Percentiles rank a stretch among this genome's conserved stretches.
These are phyloP conservation scores for Chondrilla cf. caribensis DNA, from an alignment of 37 sponge, comb jelly and placozoan genomes.

Conservation along the genomic window DNA sequence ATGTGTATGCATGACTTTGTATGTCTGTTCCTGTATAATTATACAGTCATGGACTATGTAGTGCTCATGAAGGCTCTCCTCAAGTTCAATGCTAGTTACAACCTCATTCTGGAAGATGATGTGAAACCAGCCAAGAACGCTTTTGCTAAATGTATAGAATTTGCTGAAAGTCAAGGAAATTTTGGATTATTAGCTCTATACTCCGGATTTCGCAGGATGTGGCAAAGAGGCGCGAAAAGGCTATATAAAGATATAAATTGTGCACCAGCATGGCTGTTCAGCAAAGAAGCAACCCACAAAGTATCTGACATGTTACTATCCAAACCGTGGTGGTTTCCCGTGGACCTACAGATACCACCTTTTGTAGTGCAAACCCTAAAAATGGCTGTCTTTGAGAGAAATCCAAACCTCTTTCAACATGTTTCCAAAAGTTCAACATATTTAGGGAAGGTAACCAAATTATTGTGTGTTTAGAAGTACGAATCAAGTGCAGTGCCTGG, in stretches of 20 bases:
- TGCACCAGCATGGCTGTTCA: constrained; percentile 6
- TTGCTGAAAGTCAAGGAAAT: neutral
- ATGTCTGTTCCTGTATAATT: too few species aligned
- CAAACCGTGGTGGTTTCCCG: constrained; percentile 10
- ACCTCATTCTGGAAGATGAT: constrained; percentile 36
- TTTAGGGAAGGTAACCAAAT: constrained; percentile 11
- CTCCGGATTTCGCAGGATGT: neutral
- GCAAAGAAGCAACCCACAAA: neutral
- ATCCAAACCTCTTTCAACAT: constrained; percentile 43
- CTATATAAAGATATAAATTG: neutral
- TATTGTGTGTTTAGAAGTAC: too few species aligned
- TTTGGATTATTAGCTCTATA: neutral
- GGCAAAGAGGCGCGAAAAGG: neutral
- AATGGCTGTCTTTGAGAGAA: neutral
- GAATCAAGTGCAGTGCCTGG: too few species aligned
- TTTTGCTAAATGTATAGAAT: neutral
- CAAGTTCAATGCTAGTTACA: neutral
- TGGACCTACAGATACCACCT: constrained; percentile 16
- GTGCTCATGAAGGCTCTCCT: constrained; percentile 5
- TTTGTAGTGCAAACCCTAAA: neutral
- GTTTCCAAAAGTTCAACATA: constrained; percentile 19
- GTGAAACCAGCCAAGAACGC: constrained; percentile 25
- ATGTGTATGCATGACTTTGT: too few species aligned
- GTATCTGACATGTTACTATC: neutral
- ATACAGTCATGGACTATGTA: constrained; percentile 31